Evolutionary conservation across 2,888 invertebrate genomes (phyloP).

Genomic region (Hybos culiciformis): DNA sequence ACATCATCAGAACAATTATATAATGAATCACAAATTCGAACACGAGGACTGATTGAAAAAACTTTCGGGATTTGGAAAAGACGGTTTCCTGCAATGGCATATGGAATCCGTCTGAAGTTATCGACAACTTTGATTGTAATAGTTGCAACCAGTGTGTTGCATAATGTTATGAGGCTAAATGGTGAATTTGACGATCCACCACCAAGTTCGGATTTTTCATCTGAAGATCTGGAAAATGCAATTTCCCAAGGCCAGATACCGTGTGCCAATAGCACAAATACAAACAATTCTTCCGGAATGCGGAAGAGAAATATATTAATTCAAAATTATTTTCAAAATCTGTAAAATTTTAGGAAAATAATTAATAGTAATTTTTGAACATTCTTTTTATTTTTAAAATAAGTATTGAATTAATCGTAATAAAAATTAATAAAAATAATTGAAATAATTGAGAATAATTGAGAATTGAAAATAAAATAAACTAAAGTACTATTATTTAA

Average conservation of each 20-base stretch:
- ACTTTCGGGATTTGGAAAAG: background rate
- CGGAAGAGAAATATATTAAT: no score
- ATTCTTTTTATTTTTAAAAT: no score
- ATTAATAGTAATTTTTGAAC: no score
- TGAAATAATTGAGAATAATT: no score
- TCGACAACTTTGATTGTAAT: background rate
- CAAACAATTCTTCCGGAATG: no score
- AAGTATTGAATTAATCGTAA: no score
- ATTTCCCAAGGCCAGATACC: background rate
- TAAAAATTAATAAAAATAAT: no score
- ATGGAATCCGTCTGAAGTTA: background rate
- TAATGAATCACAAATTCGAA: background rate
- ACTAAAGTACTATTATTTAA: no score
- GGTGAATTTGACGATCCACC: background rate
- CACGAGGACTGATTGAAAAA: background rate
- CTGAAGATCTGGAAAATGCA: background rate
- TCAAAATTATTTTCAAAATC: no score
- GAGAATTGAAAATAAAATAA: no score
- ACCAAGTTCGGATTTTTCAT: background rate
- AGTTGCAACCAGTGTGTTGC: background rate
- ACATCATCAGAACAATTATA: background rate
- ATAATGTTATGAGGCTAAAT: background rate
- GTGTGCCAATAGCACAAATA: background rate
- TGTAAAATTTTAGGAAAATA: no score
- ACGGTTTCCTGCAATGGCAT: background rate